Evolutionary conservation across 2,113 vertebrate species (phyloP).

Genomic region (Diphyllodes magnificus): DNA sequence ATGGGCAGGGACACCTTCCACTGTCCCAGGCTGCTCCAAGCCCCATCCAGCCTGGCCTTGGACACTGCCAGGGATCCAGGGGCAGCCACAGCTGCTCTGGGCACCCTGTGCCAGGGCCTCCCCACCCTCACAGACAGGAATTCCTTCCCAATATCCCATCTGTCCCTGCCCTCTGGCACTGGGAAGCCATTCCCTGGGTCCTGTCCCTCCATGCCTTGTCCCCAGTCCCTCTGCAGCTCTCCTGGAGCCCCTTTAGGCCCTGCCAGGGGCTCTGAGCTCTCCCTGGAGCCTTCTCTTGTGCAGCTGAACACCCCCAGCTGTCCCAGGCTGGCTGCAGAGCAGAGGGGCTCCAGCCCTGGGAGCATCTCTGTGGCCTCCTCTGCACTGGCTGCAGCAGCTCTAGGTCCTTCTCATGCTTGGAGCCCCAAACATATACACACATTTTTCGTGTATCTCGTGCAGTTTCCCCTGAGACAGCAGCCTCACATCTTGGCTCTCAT

Average conservation of each 20-base stretch:
- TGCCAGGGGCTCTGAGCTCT: no score
- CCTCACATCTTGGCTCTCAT: not conserved
- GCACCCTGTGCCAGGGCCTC: not conserved
- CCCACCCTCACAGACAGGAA: not conserved
- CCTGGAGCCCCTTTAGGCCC: no score
- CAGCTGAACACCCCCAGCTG: no score
- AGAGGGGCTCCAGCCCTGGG: not conserved
- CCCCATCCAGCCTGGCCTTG: not conserved
- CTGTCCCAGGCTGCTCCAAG: not conserved
- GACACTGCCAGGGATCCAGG: not conserved
- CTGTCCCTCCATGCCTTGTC: not conserved
- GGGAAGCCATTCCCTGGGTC: not conserved
- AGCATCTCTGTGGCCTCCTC: not conserved
- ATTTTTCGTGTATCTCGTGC: accelerated
- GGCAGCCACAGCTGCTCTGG: not conserved
- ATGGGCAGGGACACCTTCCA: not conserved
- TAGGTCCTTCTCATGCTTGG: accelerated
- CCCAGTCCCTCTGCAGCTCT: not conserved
- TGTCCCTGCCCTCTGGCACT: not conserved
- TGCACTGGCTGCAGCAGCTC: not conserved
- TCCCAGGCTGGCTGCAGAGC: not conserved
- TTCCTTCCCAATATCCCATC: not conserved
- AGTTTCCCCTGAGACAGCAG: not conserved
- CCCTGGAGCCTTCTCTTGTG: no score
- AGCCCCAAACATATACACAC: not conserved